Conservation (phyloP, 2,113 vertebrate genomes). For the Recurvirostra avosetta region DNA sequence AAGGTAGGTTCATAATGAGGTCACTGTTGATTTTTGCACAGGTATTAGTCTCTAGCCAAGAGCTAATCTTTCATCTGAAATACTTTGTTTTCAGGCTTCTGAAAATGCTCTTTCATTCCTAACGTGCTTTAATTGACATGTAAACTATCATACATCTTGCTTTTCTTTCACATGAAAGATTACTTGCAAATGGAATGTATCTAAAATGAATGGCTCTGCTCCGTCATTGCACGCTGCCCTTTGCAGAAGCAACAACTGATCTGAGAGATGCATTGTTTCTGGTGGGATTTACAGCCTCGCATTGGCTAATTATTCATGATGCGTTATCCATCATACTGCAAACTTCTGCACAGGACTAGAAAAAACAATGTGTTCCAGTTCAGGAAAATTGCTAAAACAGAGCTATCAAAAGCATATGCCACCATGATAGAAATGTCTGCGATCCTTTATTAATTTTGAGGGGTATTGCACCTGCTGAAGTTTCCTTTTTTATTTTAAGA, state of each 20-base stretch:
- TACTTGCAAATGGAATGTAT: conserved; percentile 52
- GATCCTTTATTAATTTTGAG: not conserved
- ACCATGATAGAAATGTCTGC: not conserved
- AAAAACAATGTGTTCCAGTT: conserved; percentile 1
- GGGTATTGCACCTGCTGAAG: not conserved
- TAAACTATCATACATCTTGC: conserved; percentile 40
- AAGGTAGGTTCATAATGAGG: conserved; percentile 27
- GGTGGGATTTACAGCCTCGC: conserved; percentile 43
- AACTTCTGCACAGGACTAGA: not conserved
- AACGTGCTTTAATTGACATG: conserved; percentile 39
- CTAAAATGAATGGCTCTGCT: conserved; percentile 49
- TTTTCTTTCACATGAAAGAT: conserved; percentile 56
- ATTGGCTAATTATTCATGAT: conserved; percentile 66
- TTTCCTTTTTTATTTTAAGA: not conserved
- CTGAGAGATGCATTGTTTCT: conserved; percentile 38
- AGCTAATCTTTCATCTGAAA: conserved; percentile 20
- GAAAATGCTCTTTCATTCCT: conserved; percentile 9
- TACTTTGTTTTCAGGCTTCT: not conserved
- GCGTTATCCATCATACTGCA: conserved; percentile 36
- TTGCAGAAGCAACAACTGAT: conserved; percentile 53
- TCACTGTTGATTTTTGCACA: conserved; percentile 41
- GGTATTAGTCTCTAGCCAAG: conserved; percentile 32
- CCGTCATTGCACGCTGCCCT: conserved; percentile 29
- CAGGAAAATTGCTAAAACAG: not conserved
- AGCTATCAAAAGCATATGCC: not conserved